phyloP scores from a whole-genome alignment of 2,113 vertebrate species.

The Mohoua ochrocephala region DNA sequence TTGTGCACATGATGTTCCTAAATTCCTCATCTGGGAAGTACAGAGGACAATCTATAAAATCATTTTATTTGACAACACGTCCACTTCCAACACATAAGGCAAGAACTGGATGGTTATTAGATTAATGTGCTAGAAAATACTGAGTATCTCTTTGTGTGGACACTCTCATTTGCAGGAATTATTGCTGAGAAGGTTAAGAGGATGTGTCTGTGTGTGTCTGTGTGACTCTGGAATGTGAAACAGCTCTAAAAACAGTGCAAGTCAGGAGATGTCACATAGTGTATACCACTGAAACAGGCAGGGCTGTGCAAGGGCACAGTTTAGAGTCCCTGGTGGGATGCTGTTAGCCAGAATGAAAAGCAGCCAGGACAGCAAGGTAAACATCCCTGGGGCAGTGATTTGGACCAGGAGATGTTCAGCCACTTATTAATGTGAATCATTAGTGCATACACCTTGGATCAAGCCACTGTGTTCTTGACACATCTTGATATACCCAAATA shows the following conservation, averaged over 20 bases:
- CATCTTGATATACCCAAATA: not conserved
- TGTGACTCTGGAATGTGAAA: constrained; percentile 22
- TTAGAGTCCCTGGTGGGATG: not conserved
- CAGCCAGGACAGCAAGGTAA: not conserved
- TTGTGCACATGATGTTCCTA: constrained; percentile 37
- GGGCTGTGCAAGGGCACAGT: not conserved
- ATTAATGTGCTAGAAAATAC: constrained; percentile 53
- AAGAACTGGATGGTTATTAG: constrained; percentile 62
- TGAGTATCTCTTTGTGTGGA: constrained; percentile 21
- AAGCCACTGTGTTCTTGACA: not conserved
- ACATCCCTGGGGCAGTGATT: not conserved
- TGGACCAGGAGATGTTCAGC: not conserved
- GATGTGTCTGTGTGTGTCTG: not conserved
- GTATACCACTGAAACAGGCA: not conserved
- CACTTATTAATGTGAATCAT: not conserved
- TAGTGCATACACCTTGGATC: not conserved
- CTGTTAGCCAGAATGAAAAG: not conserved
- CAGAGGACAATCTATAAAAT: constrained; percentile 62
- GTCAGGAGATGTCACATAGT: not conserved
- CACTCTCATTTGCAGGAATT: constrained; percentile 57
- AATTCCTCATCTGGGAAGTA: constrained; percentile 32
- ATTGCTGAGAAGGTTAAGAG: constrained; percentile 26
- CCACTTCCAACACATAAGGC: constrained; percentile 23
- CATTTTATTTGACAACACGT: constrained; percentile 62
- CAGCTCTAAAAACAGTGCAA: not conserved